These are phyloP conservation scores for Patella depressa DNA, from an alignment of 2,888 invertebrate species.

Conservation along the genomic window DNA sequence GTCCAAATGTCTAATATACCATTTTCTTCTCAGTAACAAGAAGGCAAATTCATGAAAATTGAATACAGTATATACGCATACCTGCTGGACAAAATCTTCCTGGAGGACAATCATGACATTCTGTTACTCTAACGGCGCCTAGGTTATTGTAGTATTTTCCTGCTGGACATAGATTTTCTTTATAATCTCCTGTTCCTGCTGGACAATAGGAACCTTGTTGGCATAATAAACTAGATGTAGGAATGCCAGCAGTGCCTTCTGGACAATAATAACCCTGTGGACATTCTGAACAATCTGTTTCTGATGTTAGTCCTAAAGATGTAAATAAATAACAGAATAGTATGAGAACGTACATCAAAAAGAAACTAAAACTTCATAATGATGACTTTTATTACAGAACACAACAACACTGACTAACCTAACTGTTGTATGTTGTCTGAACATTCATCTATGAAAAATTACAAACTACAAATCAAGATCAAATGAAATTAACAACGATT, in stretches of 20 bases:
- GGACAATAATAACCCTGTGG: slow-evolving; percentile 67
- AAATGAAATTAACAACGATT: too few relatives aligned
- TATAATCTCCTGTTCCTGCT: slow-evolving; percentile 53
- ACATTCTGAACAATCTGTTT: slow-evolving; percentile 56
- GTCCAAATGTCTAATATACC: too few relatives aligned
- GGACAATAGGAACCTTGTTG: slow-evolving; percentile 63
- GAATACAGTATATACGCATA: neutral
- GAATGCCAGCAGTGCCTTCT: slow-evolving; percentile 57
- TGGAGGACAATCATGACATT: slow-evolving; percentile 61
- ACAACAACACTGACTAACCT: too few relatives aligned
- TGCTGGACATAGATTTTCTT: slow-evolving; percentile 58
- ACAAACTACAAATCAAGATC: too few relatives aligned
- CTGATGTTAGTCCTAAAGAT: slow-evolving; percentile 43
- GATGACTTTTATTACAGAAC: too few relatives aligned
- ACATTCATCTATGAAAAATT: too few relatives aligned
- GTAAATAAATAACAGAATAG: too few relatives aligned
- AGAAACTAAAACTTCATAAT: too few relatives aligned
- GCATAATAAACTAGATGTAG: slow-evolving; percentile 47
- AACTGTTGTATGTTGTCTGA: too few relatives aligned
- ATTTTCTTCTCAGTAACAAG: too few relatives aligned
- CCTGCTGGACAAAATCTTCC: slow-evolving; percentile 62
- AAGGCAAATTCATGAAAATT: too few relatives aligned
- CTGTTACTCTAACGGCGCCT: slow-evolving; percentile 45
- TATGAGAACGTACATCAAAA: too few relatives aligned
- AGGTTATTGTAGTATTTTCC: slow-evolving; percentile 51